Evolutionary conservation across 2,113 vertebrate genomes (phyloP).

Genomic region (Nipponia nippon): DNA sequence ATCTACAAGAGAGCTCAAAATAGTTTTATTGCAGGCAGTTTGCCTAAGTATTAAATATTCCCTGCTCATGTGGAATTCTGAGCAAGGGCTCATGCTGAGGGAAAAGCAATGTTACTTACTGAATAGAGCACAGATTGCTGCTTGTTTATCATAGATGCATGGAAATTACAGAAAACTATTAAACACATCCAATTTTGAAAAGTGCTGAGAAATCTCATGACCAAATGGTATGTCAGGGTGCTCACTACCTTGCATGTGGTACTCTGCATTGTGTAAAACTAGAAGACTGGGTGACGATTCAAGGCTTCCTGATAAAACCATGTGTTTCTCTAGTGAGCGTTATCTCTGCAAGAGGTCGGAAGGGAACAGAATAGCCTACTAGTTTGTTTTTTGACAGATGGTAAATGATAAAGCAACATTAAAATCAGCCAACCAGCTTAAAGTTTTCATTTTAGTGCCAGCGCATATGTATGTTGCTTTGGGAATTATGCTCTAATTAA

Average conservation of each 20-base stretch:
- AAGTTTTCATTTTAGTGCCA: neutral
- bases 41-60: conserved; percentile 45
- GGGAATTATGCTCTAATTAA: conserved; percentile 43
- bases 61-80: neutral
- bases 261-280: neutral
- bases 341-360: neutral
- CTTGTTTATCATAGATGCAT: neutral
- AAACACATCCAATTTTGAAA: neutral
- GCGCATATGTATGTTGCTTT: neutral
- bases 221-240: neutral
- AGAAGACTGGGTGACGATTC: neutral
- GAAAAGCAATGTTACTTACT: neutral
- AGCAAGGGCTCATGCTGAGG: neutral
- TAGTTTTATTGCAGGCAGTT: conserved; percentile 30
- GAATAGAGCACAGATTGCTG: neutral
- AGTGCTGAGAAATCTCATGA: neutral
- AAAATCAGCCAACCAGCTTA: neutral
- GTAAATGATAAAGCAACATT: conserved; percentile 8
- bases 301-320: neutral
- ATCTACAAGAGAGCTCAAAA: conserved; percentile 39
- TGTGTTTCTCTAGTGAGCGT: neutral
- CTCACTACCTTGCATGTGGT: neutral
- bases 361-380: neutral
- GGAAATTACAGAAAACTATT: neutral
- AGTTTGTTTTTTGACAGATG: conserved; percentile 7